A percentile compares a stretch with the other conserved stretches of the same genome.
Conservation (phyloP, 2,888 invertebrate genomes). For the Parasteatoda lunata region DNA sequence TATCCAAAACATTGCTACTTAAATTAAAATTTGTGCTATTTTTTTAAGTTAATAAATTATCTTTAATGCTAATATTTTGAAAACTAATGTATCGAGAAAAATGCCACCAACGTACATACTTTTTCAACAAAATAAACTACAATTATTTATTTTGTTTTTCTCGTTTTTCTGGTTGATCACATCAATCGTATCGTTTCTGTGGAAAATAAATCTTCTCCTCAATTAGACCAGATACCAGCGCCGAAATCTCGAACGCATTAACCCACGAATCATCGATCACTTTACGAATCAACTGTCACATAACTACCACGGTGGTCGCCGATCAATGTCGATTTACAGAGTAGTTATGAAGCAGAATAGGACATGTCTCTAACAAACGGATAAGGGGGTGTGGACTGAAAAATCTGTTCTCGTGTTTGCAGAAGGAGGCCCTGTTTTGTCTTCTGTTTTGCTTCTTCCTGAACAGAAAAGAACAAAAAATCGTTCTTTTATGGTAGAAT, state of each 20-base stretch:
- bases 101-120: too few species aligned
- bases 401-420: slow-evolving; percentile 31
- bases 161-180: slow-evolving; percentile 2
- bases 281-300: background rate
- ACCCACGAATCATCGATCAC: background rate
- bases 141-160: slow-evolving; percentile 6
- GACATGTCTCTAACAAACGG: background rate
- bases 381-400: background rate
- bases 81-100: too few species aligned
- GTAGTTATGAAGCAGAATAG: slow-evolving; percentile 2
- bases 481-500: slow-evolving; percentile 18
- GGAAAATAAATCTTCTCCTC: background rate
- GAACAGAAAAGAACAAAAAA: background rate
- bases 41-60: too few species aligned
- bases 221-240: background rate
- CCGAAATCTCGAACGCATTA: background rate
- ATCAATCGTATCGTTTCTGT: background rate
- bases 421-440: slow-evolving; percentile 10
- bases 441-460: slow-evolving; percentile 6
- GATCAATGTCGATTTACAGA: slow-evolving; percentile 27
- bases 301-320: background rate
- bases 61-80: too few species aligned
- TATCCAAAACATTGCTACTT: too few species aligned
- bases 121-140: too few species aligned
- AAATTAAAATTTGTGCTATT: too few species aligned